These are phyloP conservation scores for Ceratotherium simum DNA, from an alignment of 2,113 vertebrate species.

Conservation along the genomic window DNA sequence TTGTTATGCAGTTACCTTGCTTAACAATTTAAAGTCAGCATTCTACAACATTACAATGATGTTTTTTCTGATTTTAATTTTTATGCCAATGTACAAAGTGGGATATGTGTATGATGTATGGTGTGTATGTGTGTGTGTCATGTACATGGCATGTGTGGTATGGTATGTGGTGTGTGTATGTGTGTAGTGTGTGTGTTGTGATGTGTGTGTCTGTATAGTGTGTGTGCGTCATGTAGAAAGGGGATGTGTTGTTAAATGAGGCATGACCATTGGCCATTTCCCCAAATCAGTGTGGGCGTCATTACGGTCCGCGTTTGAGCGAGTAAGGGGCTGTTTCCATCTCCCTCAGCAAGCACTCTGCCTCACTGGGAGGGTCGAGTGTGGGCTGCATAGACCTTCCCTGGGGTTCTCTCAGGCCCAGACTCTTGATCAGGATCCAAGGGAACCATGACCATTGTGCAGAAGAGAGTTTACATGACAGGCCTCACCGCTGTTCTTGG, in stretches of 20 bases:
- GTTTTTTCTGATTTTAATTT: not conserved
- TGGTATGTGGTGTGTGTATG: not conserved
- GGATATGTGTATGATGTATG: no score
- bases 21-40: not conserved
- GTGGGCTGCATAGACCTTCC: no score
- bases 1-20: not conserved
- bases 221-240: rapidly evolving
- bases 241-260: not conserved
- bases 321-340: not conserved
- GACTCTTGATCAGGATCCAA: not conserved
- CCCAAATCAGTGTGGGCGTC: not conserved
- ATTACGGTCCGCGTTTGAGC: rapidly evolving
- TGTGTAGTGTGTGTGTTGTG: no score
- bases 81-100: not conserved
- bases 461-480: rapidly evolving
- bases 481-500: not conserved
- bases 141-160: not conserved
- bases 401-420: not conserved
- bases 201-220: rapidly evolving
- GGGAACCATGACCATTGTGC: rapidly evolving
- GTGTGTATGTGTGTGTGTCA: not conserved
- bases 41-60: not conserved
- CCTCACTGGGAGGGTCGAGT: not conserved
- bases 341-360: not conserved
- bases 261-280: rapidly evolving